Evolutionary conservation across 1,140 invertebrate genomes (phyloP).

Genomic region (Eueides isabella): DNA sequence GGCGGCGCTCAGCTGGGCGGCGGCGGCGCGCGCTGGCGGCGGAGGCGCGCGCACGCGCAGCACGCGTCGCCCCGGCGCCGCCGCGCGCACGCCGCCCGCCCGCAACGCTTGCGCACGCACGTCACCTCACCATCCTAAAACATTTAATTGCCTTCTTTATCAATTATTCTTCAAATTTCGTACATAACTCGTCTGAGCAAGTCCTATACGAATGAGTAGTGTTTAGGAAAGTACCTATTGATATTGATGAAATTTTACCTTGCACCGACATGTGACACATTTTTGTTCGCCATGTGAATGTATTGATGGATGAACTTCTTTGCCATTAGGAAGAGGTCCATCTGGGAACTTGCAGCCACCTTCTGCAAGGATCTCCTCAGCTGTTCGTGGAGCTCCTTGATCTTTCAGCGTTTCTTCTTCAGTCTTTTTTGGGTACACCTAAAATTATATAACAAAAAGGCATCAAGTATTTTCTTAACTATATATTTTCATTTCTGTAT

Average conservation of each 20-base stretch:
- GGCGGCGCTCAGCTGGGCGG: conserved; percentile 59
- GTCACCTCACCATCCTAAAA: conserved; percentile 89
- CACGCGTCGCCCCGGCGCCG: conserved; percentile 70
- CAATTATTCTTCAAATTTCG: too few species aligned
- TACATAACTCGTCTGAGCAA: too few species aligned
- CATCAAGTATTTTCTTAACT: not conserved
- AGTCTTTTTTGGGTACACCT: conserved; percentile 72
- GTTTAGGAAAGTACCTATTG: too few species aligned
- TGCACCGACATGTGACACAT: conserved; percentile 93
- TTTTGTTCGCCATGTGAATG: conserved; percentile 92
- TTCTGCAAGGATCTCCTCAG: conserved; percentile 86
- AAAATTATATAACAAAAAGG: conserved; percentile 23
- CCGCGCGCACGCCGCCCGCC: conserved; percentile 85
- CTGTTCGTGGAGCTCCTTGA: conserved; percentile 76
- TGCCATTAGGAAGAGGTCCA: conserved; percentile 89
- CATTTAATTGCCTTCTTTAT: not conserved
- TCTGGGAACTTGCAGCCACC: conserved; percentile 90
- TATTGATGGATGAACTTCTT: conserved; percentile 92
- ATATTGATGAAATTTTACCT: conserved; percentile 82
- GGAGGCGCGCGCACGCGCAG: conserved; percentile 71
- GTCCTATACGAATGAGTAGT: too few species aligned
- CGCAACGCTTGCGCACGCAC: conserved; percentile 91
- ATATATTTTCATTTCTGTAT: not conserved
- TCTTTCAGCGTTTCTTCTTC: conserved; percentile 78
- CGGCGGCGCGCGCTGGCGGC: conserved; percentile 60